These are phyloP conservation scores for Grapholita molesta DNA, from an alignment of 1,140 invertebrate species.

Conservation along the genomic window DNA sequence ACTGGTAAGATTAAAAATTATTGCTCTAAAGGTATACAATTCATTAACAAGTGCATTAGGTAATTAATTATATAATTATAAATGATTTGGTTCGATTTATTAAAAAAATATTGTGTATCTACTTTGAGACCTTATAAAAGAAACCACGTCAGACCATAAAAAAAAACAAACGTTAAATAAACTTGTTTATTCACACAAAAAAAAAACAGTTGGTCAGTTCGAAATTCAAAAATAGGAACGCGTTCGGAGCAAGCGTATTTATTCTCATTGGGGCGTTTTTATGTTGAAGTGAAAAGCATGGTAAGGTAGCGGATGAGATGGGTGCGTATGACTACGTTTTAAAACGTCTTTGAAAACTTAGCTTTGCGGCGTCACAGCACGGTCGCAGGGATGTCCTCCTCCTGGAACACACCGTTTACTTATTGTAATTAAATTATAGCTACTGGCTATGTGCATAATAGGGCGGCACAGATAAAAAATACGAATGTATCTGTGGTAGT, in stretches of 20 bases:
- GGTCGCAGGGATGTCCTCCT: constrained; percentile 71
- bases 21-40: constrained; percentile 69
- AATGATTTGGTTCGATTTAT: constrained; percentile 53
- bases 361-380: constrained; percentile 67
- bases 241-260: constrained; percentile 33
- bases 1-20: constrained; percentile 54
- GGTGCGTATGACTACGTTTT: constrained; percentile 61
- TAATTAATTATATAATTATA: constrained; percentile 39
- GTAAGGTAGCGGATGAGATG: constrained; percentile 70
- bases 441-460: no score
- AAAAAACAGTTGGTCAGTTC: constrained; percentile 45
- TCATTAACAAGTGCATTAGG: constrained; percentile 48
- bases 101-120: constrained; percentile 44
- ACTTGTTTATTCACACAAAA: constrained; percentile 54
- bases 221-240: constrained; percentile 21
- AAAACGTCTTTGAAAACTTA: constrained; percentile 64
- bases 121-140: constrained; percentile 20
- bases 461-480: no score
- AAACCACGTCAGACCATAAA: constrained; percentile 24
- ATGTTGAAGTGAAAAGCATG: constrained; percentile 63
- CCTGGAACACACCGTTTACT: constrained; percentile 39
- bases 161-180: constrained; percentile 41
- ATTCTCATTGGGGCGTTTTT: constrained; percentile 30
- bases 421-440: not conserved
- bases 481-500: no score